Conservation (phyloP, 2,797 vertebrate species). For the Mormyrus proboscirostris region DNA sequence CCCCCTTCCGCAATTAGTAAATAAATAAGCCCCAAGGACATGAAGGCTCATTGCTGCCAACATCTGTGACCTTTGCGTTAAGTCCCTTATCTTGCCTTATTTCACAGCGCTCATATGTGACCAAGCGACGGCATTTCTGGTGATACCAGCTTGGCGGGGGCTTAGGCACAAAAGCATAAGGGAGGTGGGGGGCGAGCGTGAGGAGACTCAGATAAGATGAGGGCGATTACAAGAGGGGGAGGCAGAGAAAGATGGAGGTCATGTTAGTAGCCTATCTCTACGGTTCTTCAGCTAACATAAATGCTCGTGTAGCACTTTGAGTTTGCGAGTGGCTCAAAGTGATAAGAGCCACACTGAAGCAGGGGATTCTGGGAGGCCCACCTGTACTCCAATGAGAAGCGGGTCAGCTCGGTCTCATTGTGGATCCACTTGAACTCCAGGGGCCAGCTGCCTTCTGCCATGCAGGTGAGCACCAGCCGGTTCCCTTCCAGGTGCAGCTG, state of each 20-base stretch:
- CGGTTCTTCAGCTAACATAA: background rate
- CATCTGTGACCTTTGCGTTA: conserved; percentile 49
- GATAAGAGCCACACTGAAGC: background rate
- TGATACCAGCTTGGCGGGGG: background rate
- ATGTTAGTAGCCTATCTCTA: background rate
- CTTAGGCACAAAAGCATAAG: background rate
- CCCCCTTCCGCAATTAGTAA: background rate
- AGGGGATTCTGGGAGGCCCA: conserved; percentile 42
- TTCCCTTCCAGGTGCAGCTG: conserved; percentile 95
- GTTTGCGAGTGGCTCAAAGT: background rate
- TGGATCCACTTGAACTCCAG: conserved; percentile 97
- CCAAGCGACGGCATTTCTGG: background rate
- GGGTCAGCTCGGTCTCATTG: conserved; percentile 81
- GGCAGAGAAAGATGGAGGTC: background rate
- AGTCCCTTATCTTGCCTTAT: conserved; percentile 46
- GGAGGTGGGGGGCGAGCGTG: rapidly evolving
- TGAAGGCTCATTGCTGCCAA: background rate
- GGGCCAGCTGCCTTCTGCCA: conserved; percentile 98
- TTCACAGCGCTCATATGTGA: background rate
- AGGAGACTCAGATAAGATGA: background rate
- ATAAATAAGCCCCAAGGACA: conserved; percentile 29
- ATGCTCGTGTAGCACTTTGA: background rate
- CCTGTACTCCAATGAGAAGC: conserved; percentile 95
- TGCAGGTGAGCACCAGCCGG: conserved; percentile 92
- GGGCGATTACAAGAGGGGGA: background rate